Percentiles rank a stretch among this genome's conserved stretches.
phyloP scores from a whole-genome alignment of 2,888 invertebrate species.

The Tiphia femorata region DNA sequence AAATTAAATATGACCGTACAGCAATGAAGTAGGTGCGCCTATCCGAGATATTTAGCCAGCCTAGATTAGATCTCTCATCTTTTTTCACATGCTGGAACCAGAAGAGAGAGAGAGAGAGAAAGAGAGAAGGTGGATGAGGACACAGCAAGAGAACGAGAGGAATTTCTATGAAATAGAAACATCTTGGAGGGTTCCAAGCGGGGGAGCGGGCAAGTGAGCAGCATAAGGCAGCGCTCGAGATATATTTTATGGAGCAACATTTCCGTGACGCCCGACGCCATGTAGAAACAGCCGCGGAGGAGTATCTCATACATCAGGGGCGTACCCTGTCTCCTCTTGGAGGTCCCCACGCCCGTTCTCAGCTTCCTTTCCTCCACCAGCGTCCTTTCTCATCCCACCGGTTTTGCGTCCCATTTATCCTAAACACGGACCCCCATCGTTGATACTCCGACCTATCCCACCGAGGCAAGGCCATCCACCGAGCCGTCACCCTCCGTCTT shows the following conservation, averaged over 20 bases:
- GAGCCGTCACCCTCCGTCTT: not conserved
- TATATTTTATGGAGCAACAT: constrained; percentile 58
- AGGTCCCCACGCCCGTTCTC: constrained; percentile 11
- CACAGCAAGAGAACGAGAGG: constrained; percentile 16
- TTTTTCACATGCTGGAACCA: too few species aligned
- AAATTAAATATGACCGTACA: too few species aligned
- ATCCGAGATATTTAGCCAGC: too few species aligned
- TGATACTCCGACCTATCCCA: constrained; percentile 20
- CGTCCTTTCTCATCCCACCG: constrained; percentile 8
- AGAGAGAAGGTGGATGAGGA: not conserved
- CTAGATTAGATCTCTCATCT: too few species aligned
- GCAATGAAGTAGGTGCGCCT: too few species aligned
- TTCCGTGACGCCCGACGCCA: constrained; percentile 47
- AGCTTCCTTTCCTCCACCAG: not conserved
- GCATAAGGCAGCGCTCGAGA: constrained; percentile 48
- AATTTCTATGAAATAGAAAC: constrained; percentile 52
- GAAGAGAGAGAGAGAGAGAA: not conserved
- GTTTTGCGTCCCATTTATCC: constrained; percentile 42
- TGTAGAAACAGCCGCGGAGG: constrained; percentile 42
- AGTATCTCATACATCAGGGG: constrained; percentile 53
- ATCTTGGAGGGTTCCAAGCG: constrained; percentile 41
- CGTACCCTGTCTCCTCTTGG: constrained; percentile 28
- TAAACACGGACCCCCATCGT: constrained; percentile 33
- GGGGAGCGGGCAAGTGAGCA: too few species aligned
- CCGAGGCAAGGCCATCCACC: constrained; percentile 11